These are phyloP conservation scores for Poeciliopsis infans DNA, from an alignment of 2,797 vertebrate genomes.

Conservation along the genomic window DNA sequence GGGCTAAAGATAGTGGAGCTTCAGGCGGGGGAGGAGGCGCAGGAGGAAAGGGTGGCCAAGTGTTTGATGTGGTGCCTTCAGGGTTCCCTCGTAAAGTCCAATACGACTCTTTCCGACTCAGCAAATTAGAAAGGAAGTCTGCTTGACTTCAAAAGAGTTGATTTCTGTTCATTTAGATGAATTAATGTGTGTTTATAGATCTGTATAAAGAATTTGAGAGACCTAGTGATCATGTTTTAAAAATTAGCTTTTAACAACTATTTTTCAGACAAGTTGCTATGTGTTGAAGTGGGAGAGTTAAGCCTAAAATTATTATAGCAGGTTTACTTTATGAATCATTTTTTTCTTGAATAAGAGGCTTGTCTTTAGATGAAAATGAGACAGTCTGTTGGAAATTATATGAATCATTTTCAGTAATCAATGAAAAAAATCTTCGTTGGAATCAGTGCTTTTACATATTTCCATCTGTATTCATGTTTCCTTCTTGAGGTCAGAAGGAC, in stretches of 20 bases:
- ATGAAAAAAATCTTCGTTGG: not conserved
- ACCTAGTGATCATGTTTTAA: not conserved
- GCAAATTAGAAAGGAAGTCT: not conserved
- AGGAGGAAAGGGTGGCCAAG: conserved; percentile 9
- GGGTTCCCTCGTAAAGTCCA: conserved; percentile 7
- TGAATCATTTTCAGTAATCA: not conserved
- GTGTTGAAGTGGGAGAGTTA: not conserved
- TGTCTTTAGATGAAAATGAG: not conserved
- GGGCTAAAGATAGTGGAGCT: conserved; percentile 76
- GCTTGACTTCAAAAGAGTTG: not conserved
- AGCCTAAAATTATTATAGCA: not conserved
- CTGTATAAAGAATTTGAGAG: not conserved
- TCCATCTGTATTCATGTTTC: not conserved
- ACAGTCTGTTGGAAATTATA: not conserved
- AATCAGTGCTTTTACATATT: not conserved
- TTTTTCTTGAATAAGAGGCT: not conserved
- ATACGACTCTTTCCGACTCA: rapidly evolving
- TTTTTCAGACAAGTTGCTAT: not conserved
- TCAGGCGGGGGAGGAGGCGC: conserved; percentile 21
- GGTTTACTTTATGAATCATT: not conserved
- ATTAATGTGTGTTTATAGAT: too few relatives aligned
- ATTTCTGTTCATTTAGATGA: not conserved
- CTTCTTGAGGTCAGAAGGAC: not conserved
- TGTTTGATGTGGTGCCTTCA: conserved; percentile 58
- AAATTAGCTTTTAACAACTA: not conserved